Percentiles rank a stretch among this genome's conserved stretches.
Conservation (phyloP, 2,113 vertebrate species). For the Felis catus region F.catus_Fca126_mat1.0 CM031419.1:154156001-154156500, state of each 20-base stretch:
- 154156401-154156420: background rate
- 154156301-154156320: constrained; percentile 2
- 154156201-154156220: background rate
- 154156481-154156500: background rate
- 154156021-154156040: background rate
- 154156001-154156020: background rate
- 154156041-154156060: background rate
- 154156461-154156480: background rate
- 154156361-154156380: background rate
- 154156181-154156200: background rate
- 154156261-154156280: background rate
- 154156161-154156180: background rate
- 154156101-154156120: background rate
- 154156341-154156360: background rate
- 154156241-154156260: background rate
- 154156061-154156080: background rate
- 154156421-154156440: background rate
- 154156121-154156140: background rate
- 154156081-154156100: background rate
- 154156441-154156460: background rate
- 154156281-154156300: background rate
- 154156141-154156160: background rate
- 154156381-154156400: background rate
- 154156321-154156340: background rate
- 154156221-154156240: background rate